Evolutionary conservation across 1,140 invertebrate species (phyloP).

Genomic region (Batillaria attramentaria): DNA sequence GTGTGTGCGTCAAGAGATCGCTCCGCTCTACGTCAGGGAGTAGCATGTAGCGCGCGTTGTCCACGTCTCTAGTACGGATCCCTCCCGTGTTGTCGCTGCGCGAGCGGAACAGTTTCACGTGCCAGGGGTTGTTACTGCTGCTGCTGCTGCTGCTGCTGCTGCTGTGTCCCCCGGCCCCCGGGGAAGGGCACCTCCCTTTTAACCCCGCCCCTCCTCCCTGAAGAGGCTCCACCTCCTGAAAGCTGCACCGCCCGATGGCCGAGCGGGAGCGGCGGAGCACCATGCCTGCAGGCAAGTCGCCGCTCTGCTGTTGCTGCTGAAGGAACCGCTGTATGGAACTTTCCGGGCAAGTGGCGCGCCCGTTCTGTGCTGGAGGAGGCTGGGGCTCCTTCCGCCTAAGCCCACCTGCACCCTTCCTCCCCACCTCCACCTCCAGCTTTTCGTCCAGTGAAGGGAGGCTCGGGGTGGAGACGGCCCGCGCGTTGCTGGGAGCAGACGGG

Average conservation of each 20-base stretch:
- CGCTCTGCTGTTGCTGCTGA: neutral
- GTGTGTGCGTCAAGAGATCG: neutral
- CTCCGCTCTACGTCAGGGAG: slow-evolving; percentile 29
- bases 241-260: slow-evolving; percentile 18
- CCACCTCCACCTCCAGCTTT: neutral
- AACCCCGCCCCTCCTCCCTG: neutral
- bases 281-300: neutral
- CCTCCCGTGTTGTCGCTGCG: slow-evolving; percentile 28
- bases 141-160: neutral
- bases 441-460: neutral
- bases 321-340: neutral
- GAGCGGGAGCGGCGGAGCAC: slow-evolving; percentile 17
- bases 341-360: neutral
- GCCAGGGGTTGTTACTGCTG: slow-evolving; percentile 27
- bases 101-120: slow-evolving; percentile 32
- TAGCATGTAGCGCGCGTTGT: slow-evolving; percentile 24
- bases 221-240: neutral
- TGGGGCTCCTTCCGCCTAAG: no score
- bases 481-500: neutral
- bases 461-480: neutral
- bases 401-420: no score
- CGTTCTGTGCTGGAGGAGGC: neutral
- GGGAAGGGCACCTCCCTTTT: no score
- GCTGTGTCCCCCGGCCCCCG: neutral
- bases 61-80: slow-evolving; percentile 33